phyloP scores from a whole-genome alignment of 2,888 invertebrate species.

The Diploptera punctata region DNA sequence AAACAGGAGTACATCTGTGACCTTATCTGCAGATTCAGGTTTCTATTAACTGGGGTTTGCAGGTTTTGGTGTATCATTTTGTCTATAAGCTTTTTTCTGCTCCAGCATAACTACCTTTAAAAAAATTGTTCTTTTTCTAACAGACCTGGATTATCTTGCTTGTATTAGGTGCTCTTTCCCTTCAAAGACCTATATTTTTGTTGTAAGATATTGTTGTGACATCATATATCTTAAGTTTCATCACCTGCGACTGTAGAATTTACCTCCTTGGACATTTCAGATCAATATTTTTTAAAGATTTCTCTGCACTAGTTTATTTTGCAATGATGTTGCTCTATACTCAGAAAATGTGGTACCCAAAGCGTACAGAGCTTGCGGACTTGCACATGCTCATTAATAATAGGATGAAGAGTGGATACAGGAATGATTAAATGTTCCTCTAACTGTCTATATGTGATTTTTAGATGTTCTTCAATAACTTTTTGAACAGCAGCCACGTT shows the following conservation, averaged over 20 bases:
- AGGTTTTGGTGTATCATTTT: neutral
- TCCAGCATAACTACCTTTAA: neutral
- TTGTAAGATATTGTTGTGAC: neutral
- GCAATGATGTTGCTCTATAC: neutral
- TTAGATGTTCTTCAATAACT: neutral
- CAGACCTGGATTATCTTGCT: neutral
- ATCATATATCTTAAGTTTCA: neutral
- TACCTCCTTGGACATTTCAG: neutral
- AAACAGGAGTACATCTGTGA: neutral
- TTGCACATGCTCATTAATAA: neutral
- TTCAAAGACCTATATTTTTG: neutral
- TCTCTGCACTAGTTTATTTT: neutral
- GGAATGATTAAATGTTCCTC: neutral
- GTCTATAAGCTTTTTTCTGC: neutral
- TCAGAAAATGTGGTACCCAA: neutral
- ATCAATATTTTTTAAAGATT: no score
- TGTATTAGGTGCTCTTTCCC: neutral
- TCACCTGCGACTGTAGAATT: neutral
- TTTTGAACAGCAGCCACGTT: neutral
- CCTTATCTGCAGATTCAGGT: neutral
- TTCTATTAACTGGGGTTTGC: neutral
- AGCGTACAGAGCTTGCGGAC: neutral
- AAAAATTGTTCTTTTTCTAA: neutral
- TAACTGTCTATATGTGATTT: neutral
- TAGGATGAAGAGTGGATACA: neutral